phyloP scores from a whole-genome alignment of 23 tunicate species.

The Halocynthia aurantium region DNA sequence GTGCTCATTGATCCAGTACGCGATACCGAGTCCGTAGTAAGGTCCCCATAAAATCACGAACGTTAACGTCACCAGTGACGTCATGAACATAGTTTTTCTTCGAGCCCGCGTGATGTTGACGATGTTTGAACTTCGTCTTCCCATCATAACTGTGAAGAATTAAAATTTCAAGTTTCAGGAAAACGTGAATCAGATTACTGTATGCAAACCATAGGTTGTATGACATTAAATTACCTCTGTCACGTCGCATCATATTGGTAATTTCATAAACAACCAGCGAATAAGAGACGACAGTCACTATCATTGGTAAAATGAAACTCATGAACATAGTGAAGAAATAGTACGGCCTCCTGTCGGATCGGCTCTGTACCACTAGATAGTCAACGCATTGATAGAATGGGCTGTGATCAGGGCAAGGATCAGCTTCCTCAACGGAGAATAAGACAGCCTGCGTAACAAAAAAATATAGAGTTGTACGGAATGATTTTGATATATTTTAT shows the following conservation, averaged over 20 bases:
- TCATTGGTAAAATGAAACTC: constrained; percentile 65
- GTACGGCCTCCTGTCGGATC: constrained; percentile 26
- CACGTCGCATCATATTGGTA: constrained; percentile 68
- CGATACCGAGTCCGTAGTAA: constrained; percentile 57
- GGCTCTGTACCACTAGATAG: constrained; percentile 22
- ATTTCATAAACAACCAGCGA: constrained; percentile 71
- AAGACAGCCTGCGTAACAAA: constrained; percentile 36
- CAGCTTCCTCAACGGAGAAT: constrained; percentile 27
- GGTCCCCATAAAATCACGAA: constrained; percentile 81
- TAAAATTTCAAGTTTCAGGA: neutral
- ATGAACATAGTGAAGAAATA: constrained; percentile 83
- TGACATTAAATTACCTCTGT: constrained; percentile 40
- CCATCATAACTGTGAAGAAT: constrained; percentile 8
- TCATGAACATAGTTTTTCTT: constrained; percentile 57
- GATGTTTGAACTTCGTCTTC: constrained; percentile 23
- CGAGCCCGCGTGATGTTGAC: constrained; percentile 42
- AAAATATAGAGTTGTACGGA: too few species aligned
- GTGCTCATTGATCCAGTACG: constrained; percentile 34
- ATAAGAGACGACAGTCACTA: constrained; percentile 35
- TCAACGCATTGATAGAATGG: constrained; percentile 69
- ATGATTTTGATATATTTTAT: too few species aligned
- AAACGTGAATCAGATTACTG: neutral
- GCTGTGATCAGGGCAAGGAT: constrained; percentile 43
- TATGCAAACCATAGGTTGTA: neutral
- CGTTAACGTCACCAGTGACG: constrained; percentile 43